Conservation (phyloP, 2,888 invertebrate genomes). For the Leptarthrus brevirostris region DNA sequence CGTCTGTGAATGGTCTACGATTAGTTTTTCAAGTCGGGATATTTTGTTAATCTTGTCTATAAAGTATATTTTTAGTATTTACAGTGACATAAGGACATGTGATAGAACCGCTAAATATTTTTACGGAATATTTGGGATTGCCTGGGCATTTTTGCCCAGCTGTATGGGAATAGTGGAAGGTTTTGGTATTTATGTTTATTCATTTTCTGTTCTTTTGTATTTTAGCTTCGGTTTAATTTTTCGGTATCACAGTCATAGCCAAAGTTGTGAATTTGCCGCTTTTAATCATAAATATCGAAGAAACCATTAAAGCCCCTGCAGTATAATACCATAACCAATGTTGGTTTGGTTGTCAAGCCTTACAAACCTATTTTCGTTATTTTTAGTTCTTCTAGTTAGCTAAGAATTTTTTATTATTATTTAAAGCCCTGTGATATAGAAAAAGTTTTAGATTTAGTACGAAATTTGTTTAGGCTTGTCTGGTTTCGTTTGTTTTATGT, state of each 20-base stretch:
- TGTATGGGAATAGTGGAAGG: slow-evolving; percentile 1
- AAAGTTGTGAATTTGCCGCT: too few species aligned
- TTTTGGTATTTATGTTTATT: slow-evolving; percentile 16
- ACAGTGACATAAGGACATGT: slow-evolving; percentile 39
- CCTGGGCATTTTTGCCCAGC: neutral
- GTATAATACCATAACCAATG: too few species aligned
- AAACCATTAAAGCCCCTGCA: too few species aligned
- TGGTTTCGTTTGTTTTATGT: too few species aligned
- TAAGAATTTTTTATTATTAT: slow-evolving; percentile 21
- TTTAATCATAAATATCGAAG: too few species aligned
- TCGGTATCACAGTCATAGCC: too few species aligned
- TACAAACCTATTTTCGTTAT: neutral
- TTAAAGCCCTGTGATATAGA: slow-evolving; percentile 40
- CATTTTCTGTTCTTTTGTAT: too few species aligned
- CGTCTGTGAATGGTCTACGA: too few species aligned
- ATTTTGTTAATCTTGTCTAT: slow-evolving; percentile 39
- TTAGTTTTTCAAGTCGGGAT: too few species aligned
- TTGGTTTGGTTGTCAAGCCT: too few species aligned
- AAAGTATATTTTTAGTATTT: slow-evolving; percentile 45
- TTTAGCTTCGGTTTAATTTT: too few species aligned
- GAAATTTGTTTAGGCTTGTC: too few species aligned
- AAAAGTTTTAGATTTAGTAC: slow-evolving; percentile 24
- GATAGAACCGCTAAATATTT: slow-evolving; percentile 40
- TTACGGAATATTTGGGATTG: slow-evolving; percentile 9
- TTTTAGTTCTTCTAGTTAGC: slow-evolving; percentile 31